phyloP scores from a whole-genome alignment of 2,113 vertebrate genomes.

The Leuciscus idus region DNA sequence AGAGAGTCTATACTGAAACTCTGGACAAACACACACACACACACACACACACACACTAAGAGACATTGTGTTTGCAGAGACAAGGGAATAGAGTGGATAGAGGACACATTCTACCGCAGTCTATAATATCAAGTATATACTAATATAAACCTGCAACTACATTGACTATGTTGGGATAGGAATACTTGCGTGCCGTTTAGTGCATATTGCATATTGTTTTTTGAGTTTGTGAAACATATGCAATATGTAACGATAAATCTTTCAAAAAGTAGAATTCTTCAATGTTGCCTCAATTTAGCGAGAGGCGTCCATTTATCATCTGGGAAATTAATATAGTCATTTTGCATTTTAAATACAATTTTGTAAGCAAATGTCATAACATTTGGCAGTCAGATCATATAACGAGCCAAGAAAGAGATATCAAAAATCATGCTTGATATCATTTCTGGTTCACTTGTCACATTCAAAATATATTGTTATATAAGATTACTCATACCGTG shows the following conservation, averaged over 20 bases:
- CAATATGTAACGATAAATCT: neutral
- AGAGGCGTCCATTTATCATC: neutral
- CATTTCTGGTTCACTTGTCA: neutral
- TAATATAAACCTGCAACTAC: neutral
- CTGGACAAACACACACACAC: slow-evolving; percentile 25
- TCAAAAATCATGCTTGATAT: neutral
- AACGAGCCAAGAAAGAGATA: neutral
- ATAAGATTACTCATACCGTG: neutral
- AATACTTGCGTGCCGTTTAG: neutral
- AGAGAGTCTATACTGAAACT: neutral
- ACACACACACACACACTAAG: slow-evolving; percentile 20
- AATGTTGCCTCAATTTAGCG: neutral
- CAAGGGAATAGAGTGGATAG: neutral
- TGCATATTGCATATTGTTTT: neutral
- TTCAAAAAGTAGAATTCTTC: neutral
- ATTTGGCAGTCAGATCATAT: neutral
- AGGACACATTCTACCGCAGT: slow-evolving; percentile 8
- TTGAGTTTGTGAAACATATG: neutral
- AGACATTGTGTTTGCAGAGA: neutral
- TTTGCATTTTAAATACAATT: neutral
- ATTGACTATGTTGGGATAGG: neutral
- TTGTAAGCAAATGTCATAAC: neutral
- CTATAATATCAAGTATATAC: neutral
- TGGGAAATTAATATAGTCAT: neutral
- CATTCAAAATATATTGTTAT: neutral